A percentile compares a stretch with the other conserved stretches of the same genome.
These are phyloP conservation scores for Nomada flava DNA, from an alignment of 2,888 invertebrate genomes.

Conservation along the genomic window DNA sequence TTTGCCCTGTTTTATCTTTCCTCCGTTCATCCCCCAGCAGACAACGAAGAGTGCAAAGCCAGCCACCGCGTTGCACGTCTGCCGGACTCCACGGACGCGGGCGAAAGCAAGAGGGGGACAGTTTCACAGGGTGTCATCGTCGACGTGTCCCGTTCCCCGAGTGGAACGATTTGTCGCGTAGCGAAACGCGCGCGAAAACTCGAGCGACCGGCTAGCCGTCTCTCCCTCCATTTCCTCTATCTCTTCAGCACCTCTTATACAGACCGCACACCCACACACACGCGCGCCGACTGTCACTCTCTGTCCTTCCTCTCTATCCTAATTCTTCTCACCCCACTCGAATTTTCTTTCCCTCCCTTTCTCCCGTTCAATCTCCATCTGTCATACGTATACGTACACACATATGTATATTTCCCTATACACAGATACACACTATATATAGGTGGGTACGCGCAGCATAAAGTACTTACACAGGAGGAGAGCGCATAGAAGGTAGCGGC, in stretches of 20 bases:
- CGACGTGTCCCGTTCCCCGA: conserved; percentile 42
- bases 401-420: background rate
- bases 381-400: conserved; percentile 7
- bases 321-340: conserved; percentile 1
- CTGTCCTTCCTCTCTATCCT: conserved; percentile 4
- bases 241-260: background rate
- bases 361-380: conserved; percentile 33
- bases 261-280: no score
- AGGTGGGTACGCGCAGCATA: conserved; percentile 47
- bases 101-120: conserved; percentile 27
- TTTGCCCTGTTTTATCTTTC: background rate
- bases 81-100: conserved; percentile 19
- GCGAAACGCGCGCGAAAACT: conserved; percentile 55
- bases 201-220: conserved; percentile 34
- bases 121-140: background rate
- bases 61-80: background rate
- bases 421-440: conserved; percentile 9
- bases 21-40: background rate
- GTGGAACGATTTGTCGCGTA: conserved; percentile 60
- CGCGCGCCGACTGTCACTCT: no score
- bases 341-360: conserved; percentile 6
- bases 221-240: background rate
- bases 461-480: conserved; percentile 61
- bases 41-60: conserved; percentile 32
- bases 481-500: conserved; percentile 71